Percentiles rank a stretch among this genome's conserved stretches.
Evolutionary conservation across 92 coral and sea anemone species (phyloP).

Genomic region (Epizoanthus scotinus): DNA sequence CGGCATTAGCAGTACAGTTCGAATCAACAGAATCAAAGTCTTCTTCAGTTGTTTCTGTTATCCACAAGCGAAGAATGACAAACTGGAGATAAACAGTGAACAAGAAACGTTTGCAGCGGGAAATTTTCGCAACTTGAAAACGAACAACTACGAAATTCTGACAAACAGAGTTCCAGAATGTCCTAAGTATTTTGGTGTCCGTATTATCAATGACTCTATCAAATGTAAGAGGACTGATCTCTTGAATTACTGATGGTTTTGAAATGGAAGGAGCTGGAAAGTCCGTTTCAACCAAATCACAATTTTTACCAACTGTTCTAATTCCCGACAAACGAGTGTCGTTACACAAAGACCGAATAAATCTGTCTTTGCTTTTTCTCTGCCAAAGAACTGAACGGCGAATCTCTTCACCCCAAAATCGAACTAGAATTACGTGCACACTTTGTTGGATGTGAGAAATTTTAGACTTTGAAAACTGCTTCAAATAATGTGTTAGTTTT

Average conservation of each 20-base stretch:
- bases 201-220: background rate
- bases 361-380: too few species aligned
- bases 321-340: background rate
- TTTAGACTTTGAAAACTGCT: too few species aligned
- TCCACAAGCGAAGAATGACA: conserved; percentile 15
- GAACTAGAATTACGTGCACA: too few species aligned
- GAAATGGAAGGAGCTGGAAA: conserved; percentile 6
- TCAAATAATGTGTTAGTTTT: too few species aligned
- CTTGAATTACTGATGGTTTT: background rate
- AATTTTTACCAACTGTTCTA: too few species aligned
- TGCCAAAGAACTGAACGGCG: too few species aligned
- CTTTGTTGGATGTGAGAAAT: too few species aligned
- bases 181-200: background rate
- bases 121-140: background rate
- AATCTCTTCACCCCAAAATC: too few species aligned
- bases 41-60: conserved; percentile 7
- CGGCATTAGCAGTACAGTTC: background rate
- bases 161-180: background rate
- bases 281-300: conserved; percentile 24
- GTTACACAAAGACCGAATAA: conserved; percentile 9
- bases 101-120: conserved; percentile 14
- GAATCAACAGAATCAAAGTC: background rate
- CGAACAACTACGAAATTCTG: conserved; percentile 7
- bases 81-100: conserved; percentile 14
- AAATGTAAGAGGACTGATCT: background rate